These are phyloP conservation scores for Nemotelus pantherinus DNA, from an alignment of 2,888 invertebrate species.

Conservation along the genomic window DNA sequence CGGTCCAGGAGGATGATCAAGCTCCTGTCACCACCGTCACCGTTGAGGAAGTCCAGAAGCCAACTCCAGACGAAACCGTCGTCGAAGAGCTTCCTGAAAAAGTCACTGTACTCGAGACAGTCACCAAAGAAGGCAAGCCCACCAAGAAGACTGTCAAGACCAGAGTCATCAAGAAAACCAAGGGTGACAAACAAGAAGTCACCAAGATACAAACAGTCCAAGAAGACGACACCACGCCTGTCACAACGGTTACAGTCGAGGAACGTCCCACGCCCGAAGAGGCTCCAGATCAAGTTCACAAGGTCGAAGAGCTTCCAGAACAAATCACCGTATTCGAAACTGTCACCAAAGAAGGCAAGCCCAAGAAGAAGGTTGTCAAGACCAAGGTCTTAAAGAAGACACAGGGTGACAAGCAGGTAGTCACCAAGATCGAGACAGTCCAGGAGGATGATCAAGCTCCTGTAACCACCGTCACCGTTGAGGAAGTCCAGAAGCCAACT, in stretches of 20 bases:
- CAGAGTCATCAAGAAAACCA: slow-evolving; percentile 58
- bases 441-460: slow-evolving; percentile 58
- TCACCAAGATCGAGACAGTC: slow-evolving; percentile 56
- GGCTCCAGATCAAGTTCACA: slow-evolving; percentile 53
- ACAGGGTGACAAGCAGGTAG: slow-evolving; percentile 58
- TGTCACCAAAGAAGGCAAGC: slow-evolving; percentile 58
- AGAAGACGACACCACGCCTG: slow-evolving; percentile 56
- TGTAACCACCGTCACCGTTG: slow-evolving; percentile 50
- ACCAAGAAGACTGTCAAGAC: slow-evolving; percentile 59
- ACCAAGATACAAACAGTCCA: slow-evolving; percentile 60
- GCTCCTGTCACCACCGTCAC: slow-evolving; percentile 62
- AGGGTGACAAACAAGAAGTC: slow-evolving; percentile 56
- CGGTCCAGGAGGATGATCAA: slow-evolving; percentile 64
- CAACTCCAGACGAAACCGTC: slow-evolving; percentile 52
- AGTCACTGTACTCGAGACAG: slow-evolving; percentile 57
- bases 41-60: slow-evolving; percentile 57
- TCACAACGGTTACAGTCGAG: slow-evolving; percentile 56
- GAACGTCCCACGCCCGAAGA: slow-evolving; percentile 54
- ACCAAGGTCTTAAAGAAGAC: slow-evolving; percentile 62
- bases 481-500: slow-evolving; percentile 55
- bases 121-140: slow-evolving; percentile 53
- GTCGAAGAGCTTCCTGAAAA: slow-evolving; percentile 55
- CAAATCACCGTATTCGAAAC: slow-evolving; percentile 55
- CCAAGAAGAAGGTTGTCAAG: slow-evolving; percentile 57
- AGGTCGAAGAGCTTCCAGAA: slow-evolving; percentile 59